These are phyloP conservation scores for Cyclargus thomasi DNA, from an alignment of 1,140 invertebrate species.

Conservation along the genomic window DNA sequence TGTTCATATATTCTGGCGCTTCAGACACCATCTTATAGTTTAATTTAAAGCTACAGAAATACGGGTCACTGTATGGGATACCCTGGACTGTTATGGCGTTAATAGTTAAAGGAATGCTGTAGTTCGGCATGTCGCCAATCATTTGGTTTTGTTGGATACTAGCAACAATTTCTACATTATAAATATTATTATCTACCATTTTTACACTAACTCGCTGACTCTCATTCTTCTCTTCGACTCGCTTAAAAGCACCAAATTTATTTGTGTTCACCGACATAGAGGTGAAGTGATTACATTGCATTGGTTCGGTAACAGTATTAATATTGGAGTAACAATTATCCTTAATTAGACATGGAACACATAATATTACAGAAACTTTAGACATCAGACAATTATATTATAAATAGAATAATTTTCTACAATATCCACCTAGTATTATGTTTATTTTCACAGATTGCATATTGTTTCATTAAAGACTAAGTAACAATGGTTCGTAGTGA, in stretches of 20 bases:
- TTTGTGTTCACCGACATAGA: conserved; percentile 74
- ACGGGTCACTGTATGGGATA: conserved; percentile 78
- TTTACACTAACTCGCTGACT: conserved; percentile 74
- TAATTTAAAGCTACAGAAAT: conserved; percentile 78
- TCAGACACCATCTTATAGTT: conserved; percentile 73
- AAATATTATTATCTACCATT: conserved; percentile 76
- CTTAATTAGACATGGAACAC: conserved; percentile 76
- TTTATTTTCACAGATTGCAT: conserved; percentile 80
- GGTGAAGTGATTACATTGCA: conserved; percentile 78
- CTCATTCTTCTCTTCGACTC: conserved; percentile 71
- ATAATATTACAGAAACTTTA: conserved; percentile 78
- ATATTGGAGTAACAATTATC: conserved; percentile 75
- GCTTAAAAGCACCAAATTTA: conserved; percentile 76
- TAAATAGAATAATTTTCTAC: conserved; percentile 77
- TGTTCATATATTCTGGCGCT: conserved; percentile 73
- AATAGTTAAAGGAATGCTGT: conserved; percentile 79
- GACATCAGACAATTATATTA: conserved; percentile 79
- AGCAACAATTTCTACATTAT: conserved; percentile 75
- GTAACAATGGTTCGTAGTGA: conserved; percentile 76
- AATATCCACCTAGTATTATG: conserved; percentile 74
- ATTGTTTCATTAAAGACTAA: conserved; percentile 77
- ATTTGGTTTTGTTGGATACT: conserved; percentile 76
- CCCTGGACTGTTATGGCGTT: conserved; percentile 78
- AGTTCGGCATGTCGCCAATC: conserved; percentile 76
- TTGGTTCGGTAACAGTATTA: conserved; percentile 79